Evolutionary conservation across 2,888 invertebrate species (phyloP).

Genomic region (Ischnus inquisitorius): DNA sequence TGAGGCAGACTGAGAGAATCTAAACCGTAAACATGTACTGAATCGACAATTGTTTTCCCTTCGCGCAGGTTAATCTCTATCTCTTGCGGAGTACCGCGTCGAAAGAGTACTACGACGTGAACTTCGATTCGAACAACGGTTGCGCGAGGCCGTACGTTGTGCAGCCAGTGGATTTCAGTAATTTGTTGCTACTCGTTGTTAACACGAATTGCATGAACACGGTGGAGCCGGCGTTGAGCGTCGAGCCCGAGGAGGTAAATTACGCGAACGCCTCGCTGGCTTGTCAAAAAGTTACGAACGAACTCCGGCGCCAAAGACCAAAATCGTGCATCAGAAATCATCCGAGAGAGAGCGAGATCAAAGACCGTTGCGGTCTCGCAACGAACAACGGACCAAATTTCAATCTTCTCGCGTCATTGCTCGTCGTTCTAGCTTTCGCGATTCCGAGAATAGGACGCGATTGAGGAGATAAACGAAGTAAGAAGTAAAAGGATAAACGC

Average conservation of each 20-base stretch:
- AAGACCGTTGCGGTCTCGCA: conserved; percentile 82
- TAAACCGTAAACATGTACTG: too few relatives aligned
- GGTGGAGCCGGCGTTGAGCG: conserved; percentile 85
- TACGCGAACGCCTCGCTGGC: conserved; percentile 88
- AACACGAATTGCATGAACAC: conserved; percentile 87
- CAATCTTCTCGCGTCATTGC: conserved; percentile 67
- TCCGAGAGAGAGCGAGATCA: conserved; percentile 89
- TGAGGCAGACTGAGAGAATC: background rate
- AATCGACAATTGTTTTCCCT: conserved; percentile 12
- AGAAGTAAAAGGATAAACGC: background rate
- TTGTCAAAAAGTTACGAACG: conserved; percentile 87
- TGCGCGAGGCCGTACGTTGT: conserved; percentile 89
- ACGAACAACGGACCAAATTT: conserved; percentile 71
- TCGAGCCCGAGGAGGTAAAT: conserved; percentile 85
- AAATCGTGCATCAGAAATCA: conserved; percentile 92
- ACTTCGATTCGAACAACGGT: conserved; percentile 71
- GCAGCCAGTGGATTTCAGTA: conserved; percentile 91
- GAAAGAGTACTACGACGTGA: conserved; percentile 78
- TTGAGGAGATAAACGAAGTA: conserved; percentile 32
- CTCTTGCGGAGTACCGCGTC: conserved; percentile 80
- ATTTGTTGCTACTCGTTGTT: conserved; percentile 92
- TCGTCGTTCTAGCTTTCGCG: conserved; percentile 31
- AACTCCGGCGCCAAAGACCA: conserved; percentile 89
- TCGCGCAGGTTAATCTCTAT: conserved; percentile 84
- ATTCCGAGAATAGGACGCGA: conserved; percentile 55